phyloP scores from a whole-genome alignment of 2,797 vertebrate genomes.

The Bradypodion pumilum region DNA sequence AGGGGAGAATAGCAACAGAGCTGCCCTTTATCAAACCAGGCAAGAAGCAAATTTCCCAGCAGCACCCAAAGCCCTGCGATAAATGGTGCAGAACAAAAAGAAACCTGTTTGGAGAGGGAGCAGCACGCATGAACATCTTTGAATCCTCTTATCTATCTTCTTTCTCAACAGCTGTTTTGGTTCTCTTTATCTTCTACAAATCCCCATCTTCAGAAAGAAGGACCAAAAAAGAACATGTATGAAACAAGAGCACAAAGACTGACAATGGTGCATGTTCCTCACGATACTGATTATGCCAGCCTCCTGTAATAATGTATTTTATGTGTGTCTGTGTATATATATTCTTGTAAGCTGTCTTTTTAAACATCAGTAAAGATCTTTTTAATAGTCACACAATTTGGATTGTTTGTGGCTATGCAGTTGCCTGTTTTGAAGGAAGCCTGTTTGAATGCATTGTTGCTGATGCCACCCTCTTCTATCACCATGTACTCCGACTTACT shows the following conservation, averaged over 20 bases:
- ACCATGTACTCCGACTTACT: constrained; percentile 96
- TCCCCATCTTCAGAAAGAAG: constrained; percentile 61
- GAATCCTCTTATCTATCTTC: constrained; percentile 45
- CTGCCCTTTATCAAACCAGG: constrained; percentile 42
- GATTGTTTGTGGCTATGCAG: constrained; percentile 84
- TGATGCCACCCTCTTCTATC: constrained; percentile 86
- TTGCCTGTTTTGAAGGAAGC: constrained; percentile 83
- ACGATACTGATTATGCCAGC: constrained; percentile 67
- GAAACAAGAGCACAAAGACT: constrained; percentile 75
- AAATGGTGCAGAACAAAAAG: constrained; percentile 63
- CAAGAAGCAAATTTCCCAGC: constrained; percentile 28
- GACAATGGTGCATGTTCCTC: constrained; percentile 74
- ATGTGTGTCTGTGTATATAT: neutral
- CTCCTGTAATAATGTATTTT: constrained; percentile 52
- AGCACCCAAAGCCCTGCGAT: constrained; percentile 61
- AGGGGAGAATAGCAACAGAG: constrained; percentile 35
- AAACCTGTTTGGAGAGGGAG: constrained; percentile 68
- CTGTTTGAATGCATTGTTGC: constrained; percentile 87
- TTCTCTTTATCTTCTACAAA: constrained; percentile 54
- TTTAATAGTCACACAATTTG: constrained; percentile 94
- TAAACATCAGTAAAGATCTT: constrained; percentile 98
- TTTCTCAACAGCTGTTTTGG: constrained; percentile 11
- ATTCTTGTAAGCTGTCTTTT: constrained; percentile 49
- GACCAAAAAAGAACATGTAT: constrained; percentile 69
- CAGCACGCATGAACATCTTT: constrained; percentile 41